Percentiles rank a stretch among this genome's conserved stretches.
Conservation (phyloP, 1,140 invertebrate genomes). For the Maniola jurtina region DNA sequence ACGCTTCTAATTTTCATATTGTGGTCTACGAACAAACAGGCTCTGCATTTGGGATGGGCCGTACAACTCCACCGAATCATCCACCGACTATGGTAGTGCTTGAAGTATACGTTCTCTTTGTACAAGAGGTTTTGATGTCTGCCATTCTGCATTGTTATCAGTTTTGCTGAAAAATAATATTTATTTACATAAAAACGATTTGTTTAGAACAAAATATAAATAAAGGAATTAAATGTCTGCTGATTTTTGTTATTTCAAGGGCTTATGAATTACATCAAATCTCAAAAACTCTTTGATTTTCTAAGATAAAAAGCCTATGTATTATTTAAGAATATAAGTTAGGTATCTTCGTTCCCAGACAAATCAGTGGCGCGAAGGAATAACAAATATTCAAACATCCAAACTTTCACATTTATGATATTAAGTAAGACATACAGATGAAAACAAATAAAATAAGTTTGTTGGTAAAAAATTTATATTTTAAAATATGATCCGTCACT, state of each 20-base stretch:
- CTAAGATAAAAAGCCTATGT: too few species aligned
- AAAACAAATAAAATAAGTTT: background rate
- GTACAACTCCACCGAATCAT: slow-evolving; percentile 18
- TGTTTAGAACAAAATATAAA: too few species aligned
- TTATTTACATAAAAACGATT: background rate
- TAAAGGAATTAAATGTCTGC: too few species aligned
- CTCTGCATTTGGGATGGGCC: slow-evolving; percentile 15
- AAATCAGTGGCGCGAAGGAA: too few species aligned
- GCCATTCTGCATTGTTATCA: slow-evolving; percentile 7
- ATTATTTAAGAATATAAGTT: too few species aligned
- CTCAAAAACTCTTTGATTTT: too few species aligned
- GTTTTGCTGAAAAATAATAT: background rate
- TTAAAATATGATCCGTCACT: slow-evolving; percentile 20
- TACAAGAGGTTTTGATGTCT: slow-evolving; percentile 7
- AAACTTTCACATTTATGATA: too few species aligned
- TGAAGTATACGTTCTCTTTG: slow-evolving; percentile 29
- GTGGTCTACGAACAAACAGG: background rate
- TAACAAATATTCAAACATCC: too few species aligned
- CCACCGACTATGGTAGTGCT: slow-evolving; percentile 4
- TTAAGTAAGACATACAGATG: too few species aligned
- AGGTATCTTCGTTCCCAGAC: too few species aligned
- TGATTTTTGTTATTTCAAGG: too few species aligned
- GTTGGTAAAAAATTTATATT: background rate
- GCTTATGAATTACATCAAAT: too few species aligned
- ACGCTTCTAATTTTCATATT: slow-evolving; percentile 2